Base-by-base conservation (phyloP, 2,113 vertebrate genomes). In the Gila orcuttii region DNA sequence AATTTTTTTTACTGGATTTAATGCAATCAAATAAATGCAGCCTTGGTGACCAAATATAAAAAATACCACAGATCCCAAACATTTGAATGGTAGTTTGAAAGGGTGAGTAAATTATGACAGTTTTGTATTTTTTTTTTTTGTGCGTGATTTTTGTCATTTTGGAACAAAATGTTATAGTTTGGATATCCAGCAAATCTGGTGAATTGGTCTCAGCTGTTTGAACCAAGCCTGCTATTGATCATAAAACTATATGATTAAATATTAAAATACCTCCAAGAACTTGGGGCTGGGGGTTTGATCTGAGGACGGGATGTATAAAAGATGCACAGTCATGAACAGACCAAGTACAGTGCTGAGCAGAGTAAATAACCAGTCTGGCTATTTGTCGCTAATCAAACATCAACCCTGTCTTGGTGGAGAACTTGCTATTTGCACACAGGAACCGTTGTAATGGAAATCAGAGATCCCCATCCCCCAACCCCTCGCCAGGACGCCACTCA, bases 351-450 rank as follows among this genome's bases (percentile, higher is more conserved):
- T 64, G 36, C 39, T 4, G 71, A 78, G 47, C 52, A 5, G 52
- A 78, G 88, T 77, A 86, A 89, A 89, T 86, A 89, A 78, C 85
- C 80, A 86, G 85, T 42, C 42, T 68, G 82, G 69, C 55, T 84
- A 64, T 79, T 81, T 88, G 81, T 86, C 59, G 45, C 82, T 62
- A n/a, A 81, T 85, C 82, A 78, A 86, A 85, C 82, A 79, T 23
- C 45, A 78, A 60, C 15, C 62, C 73, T 62, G n/a, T 78, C 85
- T 85, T 87, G 17, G 71, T 78, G 78, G 66, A 71, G 73, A 66
- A 77, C 85, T 74, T 86, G 82, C 85, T 89, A 86, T 89, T 89
- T 86, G 59, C 82, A 85, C 85, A 89, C 82, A 5, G 47, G 78
- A 85, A 13, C 57, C 33, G 77, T 28, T 8, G 50, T 82, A 86